These are phyloP conservation scores for Lacerta bilineata DNA, from an alignment of 2,797 vertebrate species.

Conservation along the genomic window DNA sequence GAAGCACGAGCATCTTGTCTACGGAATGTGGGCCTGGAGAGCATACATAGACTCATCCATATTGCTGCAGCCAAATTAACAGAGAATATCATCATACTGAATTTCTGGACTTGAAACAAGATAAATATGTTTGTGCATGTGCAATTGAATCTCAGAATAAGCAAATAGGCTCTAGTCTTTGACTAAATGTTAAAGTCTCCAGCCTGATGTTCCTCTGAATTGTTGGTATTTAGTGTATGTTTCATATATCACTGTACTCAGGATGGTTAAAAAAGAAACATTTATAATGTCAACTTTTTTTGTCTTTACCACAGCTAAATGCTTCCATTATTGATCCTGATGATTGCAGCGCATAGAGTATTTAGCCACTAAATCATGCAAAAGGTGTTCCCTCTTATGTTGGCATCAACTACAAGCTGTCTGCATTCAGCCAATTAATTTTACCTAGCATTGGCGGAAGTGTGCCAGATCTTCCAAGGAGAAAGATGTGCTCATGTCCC, in stretches of 20 bases:
- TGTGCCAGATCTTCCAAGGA: slow-evolving; percentile 64
- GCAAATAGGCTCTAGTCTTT: neutral
- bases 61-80: neutral
- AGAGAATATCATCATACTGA: neutral
- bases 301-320: neutral
- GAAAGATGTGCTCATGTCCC: slow-evolving; percentile 55
- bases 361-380: slow-evolving; percentile 32
- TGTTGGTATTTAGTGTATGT: neutral
- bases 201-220: neutral
- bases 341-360: neutral
- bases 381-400: slow-evolving; percentile 54
- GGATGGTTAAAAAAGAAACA: slow-evolving; percentile 5
- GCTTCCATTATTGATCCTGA: neutral
- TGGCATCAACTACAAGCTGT: slow-evolving; percentile 42
- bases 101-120: neutral
- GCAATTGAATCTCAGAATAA: neutral
- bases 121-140: slow-evolving; percentile 4
- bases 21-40: neutral
- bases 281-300: neutral
- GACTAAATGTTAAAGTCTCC: neutral
- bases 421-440: slow-evolving; percentile 63
- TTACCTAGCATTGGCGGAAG: slow-evolving; percentile 66
- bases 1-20: neutral
- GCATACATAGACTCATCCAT: neutral
- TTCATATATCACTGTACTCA: accelerated